A percentile compares a stretch with the other conserved stretches of the same genome.
Conservation (phyloP, 2,888 invertebrate species). For the Aphelenchoides bicaudatus region DNA sequence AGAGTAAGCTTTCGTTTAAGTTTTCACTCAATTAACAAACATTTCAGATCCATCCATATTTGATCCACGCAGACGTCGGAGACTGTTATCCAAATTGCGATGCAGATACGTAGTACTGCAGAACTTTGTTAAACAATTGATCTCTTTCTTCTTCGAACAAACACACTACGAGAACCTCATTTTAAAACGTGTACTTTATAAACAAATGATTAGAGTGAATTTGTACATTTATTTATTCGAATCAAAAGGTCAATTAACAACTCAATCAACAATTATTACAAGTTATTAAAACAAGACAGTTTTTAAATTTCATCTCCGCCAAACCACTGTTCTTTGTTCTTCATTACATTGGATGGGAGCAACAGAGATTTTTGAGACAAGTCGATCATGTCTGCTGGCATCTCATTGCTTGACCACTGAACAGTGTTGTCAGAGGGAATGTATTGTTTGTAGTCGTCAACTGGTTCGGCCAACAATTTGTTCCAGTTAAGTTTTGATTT, state of each 20-base stretch:
- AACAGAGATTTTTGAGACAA: too few relatives aligned
- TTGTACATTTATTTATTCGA: background rate
- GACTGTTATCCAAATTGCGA: conserved; percentile 35
- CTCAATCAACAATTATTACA: background rate
- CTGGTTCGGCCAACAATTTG: conserved; percentile 6
- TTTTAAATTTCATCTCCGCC: background rate
- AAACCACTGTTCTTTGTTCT: conserved; percentile 9
- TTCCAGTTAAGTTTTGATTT: background rate
- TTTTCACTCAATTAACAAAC: too few relatives aligned
- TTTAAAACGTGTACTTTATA: too few relatives aligned
- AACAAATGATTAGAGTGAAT: too few relatives aligned
- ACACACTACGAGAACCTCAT: too few relatives aligned
- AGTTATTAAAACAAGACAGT: too few relatives aligned
- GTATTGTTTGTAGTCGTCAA: background rate
- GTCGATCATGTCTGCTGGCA: background rate
- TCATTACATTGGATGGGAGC: background rate
- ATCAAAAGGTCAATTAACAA: background rate
- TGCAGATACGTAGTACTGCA: conserved; percentile 29
- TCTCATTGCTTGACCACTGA: background rate
- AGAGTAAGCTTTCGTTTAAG: too few relatives aligned
- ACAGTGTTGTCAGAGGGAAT: conserved; percentile 6
- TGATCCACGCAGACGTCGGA: conserved; percentile 29
- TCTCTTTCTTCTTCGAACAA: conserved; percentile 3
- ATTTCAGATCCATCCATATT: conserved; percentile 28
- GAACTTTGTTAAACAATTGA: too few relatives aligned